phyloP scores from a whole-genome alignment of 2,888 invertebrate species.

The Xylocampa areola region DNA sequence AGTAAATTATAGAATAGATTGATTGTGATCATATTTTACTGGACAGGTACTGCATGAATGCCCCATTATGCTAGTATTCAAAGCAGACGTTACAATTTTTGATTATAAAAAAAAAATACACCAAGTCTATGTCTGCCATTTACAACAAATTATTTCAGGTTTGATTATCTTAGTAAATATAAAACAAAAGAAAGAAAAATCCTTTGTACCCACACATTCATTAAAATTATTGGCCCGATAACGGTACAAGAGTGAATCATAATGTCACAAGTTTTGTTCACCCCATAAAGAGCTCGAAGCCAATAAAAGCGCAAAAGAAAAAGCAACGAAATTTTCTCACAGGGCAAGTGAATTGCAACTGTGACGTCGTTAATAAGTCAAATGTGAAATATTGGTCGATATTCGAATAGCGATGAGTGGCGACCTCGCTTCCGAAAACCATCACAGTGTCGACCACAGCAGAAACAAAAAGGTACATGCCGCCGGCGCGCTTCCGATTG shows the following conservation, averaged over 20 bases:
- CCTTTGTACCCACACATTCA: too few species aligned
- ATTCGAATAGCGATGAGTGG: conserved; percentile 76
- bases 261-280: conserved; percentile 45
- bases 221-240: too few species aligned
- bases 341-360: conserved; percentile 57
- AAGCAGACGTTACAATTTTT: too few species aligned
- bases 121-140: too few species aligned
- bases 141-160: too few species aligned
- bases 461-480: conserved; percentile 85
- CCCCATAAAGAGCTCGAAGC: conserved; percentile 34
- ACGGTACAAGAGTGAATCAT: conserved; percentile 33
- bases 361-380: conserved; percentile 79
- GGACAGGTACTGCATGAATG: too few species aligned
- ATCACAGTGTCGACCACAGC: conserved; percentile 76
- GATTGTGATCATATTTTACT: too few species aligned
- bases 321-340: conserved; percentile 45
- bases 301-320: conserved; percentile 50
- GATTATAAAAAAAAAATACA: too few species aligned
- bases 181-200: too few species aligned
- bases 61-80: too few species aligned
- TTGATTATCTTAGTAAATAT: too few species aligned
- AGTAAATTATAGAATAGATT: too few species aligned
- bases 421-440: conserved; percentile 87
- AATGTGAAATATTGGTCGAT: conserved; percentile 82
- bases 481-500: conserved; percentile 87